phyloP scores from a whole-genome alignment of 2,797 vertebrate genomes.

The Etheostoma perlongum region DNA sequence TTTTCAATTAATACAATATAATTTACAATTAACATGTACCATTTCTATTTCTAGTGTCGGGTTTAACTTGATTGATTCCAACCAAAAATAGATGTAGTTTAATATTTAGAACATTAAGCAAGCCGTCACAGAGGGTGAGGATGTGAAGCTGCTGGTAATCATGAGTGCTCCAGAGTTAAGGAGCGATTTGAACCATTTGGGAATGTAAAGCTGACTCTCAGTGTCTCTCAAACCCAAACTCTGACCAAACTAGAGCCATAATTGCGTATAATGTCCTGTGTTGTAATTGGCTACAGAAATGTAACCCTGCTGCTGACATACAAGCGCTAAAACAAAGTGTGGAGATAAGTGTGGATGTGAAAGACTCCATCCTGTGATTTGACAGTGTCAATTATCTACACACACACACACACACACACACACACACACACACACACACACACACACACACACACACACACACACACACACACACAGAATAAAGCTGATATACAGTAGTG shows the following conservation, averaged over 20 bases:
- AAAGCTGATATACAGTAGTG: neutral
- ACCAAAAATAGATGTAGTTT: neutral
- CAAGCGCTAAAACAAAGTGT: neutral
- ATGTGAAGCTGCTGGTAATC: conserved; percentile 5
- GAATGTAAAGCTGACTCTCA: neutral
- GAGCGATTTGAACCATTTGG: conserved; percentile 7
- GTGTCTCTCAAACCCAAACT: neutral
- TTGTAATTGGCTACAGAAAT: conserved; percentile 1
- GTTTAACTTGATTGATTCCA: conserved; percentile 4
- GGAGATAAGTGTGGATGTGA: neutral
- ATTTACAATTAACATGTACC: neutral
- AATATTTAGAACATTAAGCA: conserved; percentile 14
- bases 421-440: too few relatives aligned
- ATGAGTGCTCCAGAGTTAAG: neutral
- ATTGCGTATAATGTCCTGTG: neutral
- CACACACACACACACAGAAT: too few relatives aligned
- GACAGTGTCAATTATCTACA: neutral
- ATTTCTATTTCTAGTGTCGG: neutral
- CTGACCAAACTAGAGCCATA: neutral
- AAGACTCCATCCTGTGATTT: neutral
- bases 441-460: too few relatives aligned
- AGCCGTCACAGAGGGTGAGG: neutral
- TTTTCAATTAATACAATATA: neutral
- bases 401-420: too few relatives aligned
- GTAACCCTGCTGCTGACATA: neutral